phyloP scores from a whole-genome alignment of 2,888 invertebrate species.

The Micropterix aruncella region DNA sequence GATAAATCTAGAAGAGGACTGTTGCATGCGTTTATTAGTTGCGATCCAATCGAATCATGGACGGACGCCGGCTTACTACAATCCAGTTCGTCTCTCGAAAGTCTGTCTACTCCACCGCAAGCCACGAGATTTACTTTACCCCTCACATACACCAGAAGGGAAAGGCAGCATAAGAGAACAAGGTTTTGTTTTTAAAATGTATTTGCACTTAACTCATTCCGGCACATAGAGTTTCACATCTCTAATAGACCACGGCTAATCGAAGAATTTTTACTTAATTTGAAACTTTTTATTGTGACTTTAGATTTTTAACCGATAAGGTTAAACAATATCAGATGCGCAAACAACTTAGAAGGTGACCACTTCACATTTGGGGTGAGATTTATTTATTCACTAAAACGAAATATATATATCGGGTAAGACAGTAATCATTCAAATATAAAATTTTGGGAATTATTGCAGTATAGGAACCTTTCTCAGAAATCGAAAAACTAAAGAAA shows the following conservation, averaged over 20 bases:
- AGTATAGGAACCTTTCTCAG: too few relatives aligned
- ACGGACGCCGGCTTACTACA: conserved; percentile 14
- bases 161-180: conserved; percentile 66
- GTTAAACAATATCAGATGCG: too few relatives aligned
- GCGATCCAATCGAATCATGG: conserved; percentile 25
- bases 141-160: conserved; percentile 65
- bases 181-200: conserved; percentile 44
- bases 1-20: background rate
- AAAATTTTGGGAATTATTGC: too few relatives aligned
- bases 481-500: too few relatives aligned
- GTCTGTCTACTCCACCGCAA: conserved; percentile 39
- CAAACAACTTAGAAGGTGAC: too few relatives aligned
- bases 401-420: too few relatives aligned
- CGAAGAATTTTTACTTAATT: background rate
- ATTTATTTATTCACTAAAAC: too few relatives aligned
- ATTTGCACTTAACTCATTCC: background rate
- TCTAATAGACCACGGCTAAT: background rate
- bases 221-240: too few relatives aligned
- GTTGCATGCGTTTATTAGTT: conserved; percentile 1
- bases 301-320: background rate
- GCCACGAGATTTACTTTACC: conserved; percentile 50
- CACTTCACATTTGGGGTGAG: too few relatives aligned
- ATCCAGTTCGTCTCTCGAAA: conserved; percentile 47
- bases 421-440: too few relatives aligned
- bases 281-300: background rate